A percentile compares a stretch with the other conserved stretches of the same genome.
Conservation (phyloP, 2,797 vertebrate genomes). For the Diplodus sargus region DNA sequence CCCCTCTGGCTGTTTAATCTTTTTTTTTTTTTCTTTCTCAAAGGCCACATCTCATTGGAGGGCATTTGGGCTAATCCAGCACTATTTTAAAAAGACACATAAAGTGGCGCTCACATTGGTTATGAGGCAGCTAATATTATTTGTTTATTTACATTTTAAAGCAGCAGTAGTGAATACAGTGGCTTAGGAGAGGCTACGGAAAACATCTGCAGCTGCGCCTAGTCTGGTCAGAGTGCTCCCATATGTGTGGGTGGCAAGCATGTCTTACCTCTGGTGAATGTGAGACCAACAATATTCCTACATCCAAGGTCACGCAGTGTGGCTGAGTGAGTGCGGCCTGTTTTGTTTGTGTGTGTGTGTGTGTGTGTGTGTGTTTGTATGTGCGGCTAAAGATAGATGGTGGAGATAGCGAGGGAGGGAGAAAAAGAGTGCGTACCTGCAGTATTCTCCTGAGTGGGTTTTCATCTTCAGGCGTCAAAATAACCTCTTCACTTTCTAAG, state of each 20-base stretch:
- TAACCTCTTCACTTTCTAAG: slow-evolving; percentile 83
- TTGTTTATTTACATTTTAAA: slow-evolving; percentile 7
- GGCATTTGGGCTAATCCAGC: slow-evolving; percentile 57
- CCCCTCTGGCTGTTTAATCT: slow-evolving; percentile 55
- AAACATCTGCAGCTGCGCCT: too few species aligned
- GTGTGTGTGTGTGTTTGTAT: slow-evolving; percentile 24
- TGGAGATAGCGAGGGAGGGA: slow-evolving; percentile 30
- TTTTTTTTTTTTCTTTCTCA: slow-evolving; percentile 13
- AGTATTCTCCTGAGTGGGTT: slow-evolving; percentile 88
- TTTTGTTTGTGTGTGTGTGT: slow-evolving; percentile 37
- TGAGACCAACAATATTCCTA: slow-evolving; percentile 72
- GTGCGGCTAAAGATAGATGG: slow-evolving; percentile 23
- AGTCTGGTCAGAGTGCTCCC: slow-evolving; percentile 8
- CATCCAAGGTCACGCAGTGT: slow-evolving; percentile 75
- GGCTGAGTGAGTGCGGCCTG: slow-evolving; percentile 61
- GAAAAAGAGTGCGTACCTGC: slow-evolving; percentile 80
- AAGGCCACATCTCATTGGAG: slow-evolving; percentile 50
- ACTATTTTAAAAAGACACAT: slow-evolving; percentile 45
- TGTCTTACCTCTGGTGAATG: slow-evolving; percentile 72
- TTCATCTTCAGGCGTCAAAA: slow-evolving; percentile 84
- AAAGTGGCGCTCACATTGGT: neutral
- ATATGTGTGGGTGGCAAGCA: slow-evolving; percentile 55
- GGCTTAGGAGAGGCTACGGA: neutral
- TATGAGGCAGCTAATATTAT: slow-evolving; percentile 1
- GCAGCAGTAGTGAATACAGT: neutral